These are phyloP conservation scores for Lucilia sericata DNA, from an alignment of 1,140 invertebrate genomes.

Conservation along the genomic window DNA sequence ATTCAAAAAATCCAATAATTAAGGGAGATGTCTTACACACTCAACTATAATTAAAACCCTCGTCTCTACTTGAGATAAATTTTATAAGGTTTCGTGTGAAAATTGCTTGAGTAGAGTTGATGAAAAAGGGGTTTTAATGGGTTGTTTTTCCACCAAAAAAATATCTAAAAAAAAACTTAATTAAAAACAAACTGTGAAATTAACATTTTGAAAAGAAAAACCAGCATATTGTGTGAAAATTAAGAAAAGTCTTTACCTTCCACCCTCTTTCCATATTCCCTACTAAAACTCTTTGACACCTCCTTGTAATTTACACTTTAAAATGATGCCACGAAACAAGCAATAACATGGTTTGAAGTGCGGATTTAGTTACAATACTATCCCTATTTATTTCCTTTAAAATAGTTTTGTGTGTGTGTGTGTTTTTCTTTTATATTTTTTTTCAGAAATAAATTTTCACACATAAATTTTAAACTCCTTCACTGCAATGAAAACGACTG, in stretches of 20 bases:
- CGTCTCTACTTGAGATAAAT: neutral
- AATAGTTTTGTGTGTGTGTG: neutral
- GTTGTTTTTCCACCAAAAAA: neutral
- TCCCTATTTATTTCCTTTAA: neutral
- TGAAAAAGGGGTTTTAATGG: neutral
- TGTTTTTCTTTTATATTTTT: neutral
- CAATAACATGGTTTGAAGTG: neutral
- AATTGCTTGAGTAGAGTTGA: neutral
- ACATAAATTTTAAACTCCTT: slow-evolving; percentile 1
- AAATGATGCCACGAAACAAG: neutral
- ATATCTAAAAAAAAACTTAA: neutral
- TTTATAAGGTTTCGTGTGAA: neutral
- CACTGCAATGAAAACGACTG: neutral
- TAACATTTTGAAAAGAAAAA: neutral
- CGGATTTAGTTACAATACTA: neutral
- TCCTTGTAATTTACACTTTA: neutral
- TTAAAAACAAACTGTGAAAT: neutral
- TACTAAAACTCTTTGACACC: neutral
- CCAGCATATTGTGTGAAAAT: neutral
- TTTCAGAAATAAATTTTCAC: neutral
- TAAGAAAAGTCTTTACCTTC: neutral
- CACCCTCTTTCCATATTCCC: neutral
- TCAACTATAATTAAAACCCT: neutral
- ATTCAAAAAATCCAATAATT: neutral
- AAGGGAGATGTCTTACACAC: neutral